Conservation (phyloP, 92 coral and sea anemone species). For the Paragorgia papillata region DNA sequence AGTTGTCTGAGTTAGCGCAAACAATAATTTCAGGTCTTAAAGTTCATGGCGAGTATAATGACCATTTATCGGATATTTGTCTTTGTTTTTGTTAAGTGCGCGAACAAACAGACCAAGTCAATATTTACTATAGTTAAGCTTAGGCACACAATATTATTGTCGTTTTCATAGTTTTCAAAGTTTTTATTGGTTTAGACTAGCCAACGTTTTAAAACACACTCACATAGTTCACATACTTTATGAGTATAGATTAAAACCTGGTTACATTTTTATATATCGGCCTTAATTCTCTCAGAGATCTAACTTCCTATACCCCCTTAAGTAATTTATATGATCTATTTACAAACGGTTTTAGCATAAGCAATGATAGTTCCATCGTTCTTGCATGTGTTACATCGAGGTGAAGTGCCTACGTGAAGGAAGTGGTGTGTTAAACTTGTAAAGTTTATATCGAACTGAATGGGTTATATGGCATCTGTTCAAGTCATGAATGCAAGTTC, state of each 20-base stretch:
- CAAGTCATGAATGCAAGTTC: conserved; percentile 31
- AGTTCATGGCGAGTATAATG: background rate
- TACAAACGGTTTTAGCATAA: conserved; percentile 40
- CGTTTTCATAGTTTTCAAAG: conserved; percentile 5
- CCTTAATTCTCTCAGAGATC: conserved; percentile 18
- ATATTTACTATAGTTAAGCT: conserved; percentile 19
- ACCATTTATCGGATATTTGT: background rate
- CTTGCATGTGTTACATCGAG: conserved; percentile 23
- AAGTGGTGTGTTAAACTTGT: conserved; percentile 31
- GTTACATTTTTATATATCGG: background rate
- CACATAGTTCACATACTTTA: background rate
- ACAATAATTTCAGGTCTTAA: background rate
- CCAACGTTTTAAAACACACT: conserved; percentile 2
- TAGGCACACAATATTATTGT: background rate
- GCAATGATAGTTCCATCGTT: conserved; percentile 20
- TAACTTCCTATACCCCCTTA: background rate
- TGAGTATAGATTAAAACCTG: background rate
- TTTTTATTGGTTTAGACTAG: conserved; percentile 36
- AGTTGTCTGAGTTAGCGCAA: background rate
- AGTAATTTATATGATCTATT: conserved; percentile 33
- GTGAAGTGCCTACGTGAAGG: conserved; percentile 29
- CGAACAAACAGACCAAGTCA: conserved; percentile 10
- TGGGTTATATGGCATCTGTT: conserved; percentile 27
- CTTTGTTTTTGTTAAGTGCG: conserved; percentile 16
- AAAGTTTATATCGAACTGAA: conserved; percentile 37